phyloP scores from a whole-genome alignment of 2,797 vertebrate genomes.

The Coregonus ussuriensis region DNA sequence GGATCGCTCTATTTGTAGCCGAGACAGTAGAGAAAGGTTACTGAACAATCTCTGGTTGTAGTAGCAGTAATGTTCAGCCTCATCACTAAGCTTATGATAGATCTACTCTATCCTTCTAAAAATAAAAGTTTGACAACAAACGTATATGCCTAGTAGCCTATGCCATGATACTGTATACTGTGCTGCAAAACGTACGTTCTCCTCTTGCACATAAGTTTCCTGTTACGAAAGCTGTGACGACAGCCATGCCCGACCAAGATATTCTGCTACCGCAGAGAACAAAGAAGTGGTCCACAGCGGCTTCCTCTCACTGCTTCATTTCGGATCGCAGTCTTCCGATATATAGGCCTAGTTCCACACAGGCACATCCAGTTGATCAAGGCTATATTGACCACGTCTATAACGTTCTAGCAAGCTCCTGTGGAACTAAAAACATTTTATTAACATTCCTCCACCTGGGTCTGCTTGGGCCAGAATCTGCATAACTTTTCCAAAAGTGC shows the following conservation, averaged over 20 bases:
- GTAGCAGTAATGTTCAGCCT: neutral
- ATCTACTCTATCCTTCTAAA: too few species aligned
- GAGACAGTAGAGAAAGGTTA: neutral
- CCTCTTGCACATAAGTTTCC: neutral
- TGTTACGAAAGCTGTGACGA: conserved; percentile 16
- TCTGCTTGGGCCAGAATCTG: neutral
- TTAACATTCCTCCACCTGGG: neutral
- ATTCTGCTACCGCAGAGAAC: neutral
- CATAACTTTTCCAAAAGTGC: neutral
- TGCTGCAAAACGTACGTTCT: neutral
- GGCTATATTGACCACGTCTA: neutral
- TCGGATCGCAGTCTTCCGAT: neutral
- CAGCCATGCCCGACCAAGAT: neutral
- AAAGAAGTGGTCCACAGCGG: neutral
- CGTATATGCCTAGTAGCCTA: neutral
- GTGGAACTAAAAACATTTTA: neutral
- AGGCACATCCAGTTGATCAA: conserved; percentile 12
- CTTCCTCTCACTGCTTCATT: conserved; percentile 1
- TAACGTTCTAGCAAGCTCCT: neutral
- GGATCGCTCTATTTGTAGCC: neutral
- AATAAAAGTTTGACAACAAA: neutral
- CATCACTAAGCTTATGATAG: neutral
- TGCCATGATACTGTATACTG: neutral
- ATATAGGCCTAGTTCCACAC: conserved; percentile 6
- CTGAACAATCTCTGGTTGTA: neutral